Evolutionary conservation across 1,140 invertebrate species (phyloP), one percentile per base, ranked within the genome.

Genomic region (Conopomorpha cramerella): DNA sequence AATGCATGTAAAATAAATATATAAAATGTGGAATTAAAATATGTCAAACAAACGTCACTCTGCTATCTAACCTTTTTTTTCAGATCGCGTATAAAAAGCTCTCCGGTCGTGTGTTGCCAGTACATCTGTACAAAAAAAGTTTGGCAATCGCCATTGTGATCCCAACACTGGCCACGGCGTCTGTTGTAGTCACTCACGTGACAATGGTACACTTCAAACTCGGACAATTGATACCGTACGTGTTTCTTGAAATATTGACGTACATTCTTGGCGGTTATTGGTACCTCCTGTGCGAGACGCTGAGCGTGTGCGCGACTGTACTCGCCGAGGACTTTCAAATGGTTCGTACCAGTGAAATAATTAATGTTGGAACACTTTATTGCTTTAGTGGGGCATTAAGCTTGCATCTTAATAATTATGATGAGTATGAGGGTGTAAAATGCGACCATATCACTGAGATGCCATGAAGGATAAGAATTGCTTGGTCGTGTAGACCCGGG

Each of bases 121-220:
- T 83, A 2, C 67, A 76, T 19, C 32, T 83, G 2, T 70, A 76
- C 16, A 73, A 63, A 18, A 82, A 80, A 51, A 59, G 80, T 2
- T 35, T 81, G 0, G 55, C 63, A 0, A 80, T 83, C n/a, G 62
- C 79, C 1, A 48, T 81, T 1, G 43, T 81, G 1, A 67, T 86
- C 19, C 83, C 84, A 2, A 46, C 84, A 2, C 41, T 86, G 2
- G 83, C 83, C 1, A 80, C 80, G 4, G 67, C 73, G 1, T 84
- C 82, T 2, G 84, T 86, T 34, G 72, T 85, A 10, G 76, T 85
- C 12, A 86, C 82, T 0, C 84, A 86, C 46, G 50, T 83, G 0
- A 85, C 84, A 3, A 86, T 86, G 83, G 79, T 82, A 1, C 78
- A 85, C 51, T 83, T 85, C 48, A 79, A 79, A 46, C 46, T 82